These are phyloP conservation scores for Chelidonichthys spinosus DNA, from an alignment of 2,797 vertebrate species.

Conservation along the genomic window DNA sequence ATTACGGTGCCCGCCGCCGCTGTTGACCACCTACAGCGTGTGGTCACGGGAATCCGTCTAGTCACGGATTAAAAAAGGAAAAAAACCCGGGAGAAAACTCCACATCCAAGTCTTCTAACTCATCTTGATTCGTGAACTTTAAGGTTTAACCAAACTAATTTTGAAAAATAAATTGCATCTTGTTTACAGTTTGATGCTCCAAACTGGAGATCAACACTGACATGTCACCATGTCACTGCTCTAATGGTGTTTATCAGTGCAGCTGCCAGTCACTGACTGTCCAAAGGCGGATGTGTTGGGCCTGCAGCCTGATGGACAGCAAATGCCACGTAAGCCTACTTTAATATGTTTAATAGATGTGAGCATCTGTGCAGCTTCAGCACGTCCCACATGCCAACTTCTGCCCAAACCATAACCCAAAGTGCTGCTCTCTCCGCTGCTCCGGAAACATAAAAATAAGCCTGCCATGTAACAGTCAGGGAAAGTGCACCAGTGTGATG, in stretches of 20 bases:
- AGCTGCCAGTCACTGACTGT: constrained; percentile 52
- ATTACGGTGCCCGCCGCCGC: constrained; percentile 50
- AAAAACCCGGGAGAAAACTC: background rate
- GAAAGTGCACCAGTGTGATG: constrained; percentile 14
- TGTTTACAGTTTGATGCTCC: background rate
- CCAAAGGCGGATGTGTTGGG: background rate
- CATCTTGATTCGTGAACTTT: background rate
- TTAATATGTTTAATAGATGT: constrained; percentile 54
- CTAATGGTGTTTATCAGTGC: constrained; percentile 42
- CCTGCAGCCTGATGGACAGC: constrained; percentile 19
- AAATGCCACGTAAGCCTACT: constrained; percentile 37
- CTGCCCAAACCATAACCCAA: background rate
- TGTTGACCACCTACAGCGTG: constrained; percentile 55
- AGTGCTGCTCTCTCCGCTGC: background rate
- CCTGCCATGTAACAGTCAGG: background rate
- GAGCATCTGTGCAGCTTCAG: constrained; percentile 52
- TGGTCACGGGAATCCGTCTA: constrained; percentile 27
- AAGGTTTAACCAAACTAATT: background rate
- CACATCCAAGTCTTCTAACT: background rate
- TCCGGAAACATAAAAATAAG: background rate
- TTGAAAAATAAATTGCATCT: background rate
- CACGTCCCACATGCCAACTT: constrained; percentile 22
- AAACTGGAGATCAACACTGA: no score
- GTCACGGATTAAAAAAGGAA: constrained; percentile 6
- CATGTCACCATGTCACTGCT: constrained; percentile 7